Percentiles rank a stretch among this genome's conserved stretches.
Evolutionary conservation across 2,113 vertebrate species (phyloP).

Genomic region (Indicator indicator): DNA sequence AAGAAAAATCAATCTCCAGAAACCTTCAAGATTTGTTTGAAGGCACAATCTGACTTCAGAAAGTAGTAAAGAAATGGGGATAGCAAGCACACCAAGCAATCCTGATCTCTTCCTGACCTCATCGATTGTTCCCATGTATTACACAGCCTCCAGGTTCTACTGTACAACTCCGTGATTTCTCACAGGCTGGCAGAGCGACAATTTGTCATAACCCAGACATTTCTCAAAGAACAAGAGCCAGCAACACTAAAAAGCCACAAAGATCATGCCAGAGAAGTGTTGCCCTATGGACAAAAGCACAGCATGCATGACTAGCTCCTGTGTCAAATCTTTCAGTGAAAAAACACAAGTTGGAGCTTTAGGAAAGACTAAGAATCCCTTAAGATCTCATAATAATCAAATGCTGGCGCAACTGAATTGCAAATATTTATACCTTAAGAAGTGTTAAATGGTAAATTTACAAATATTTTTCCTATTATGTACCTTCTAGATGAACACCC

Average conservation of each 20-base stretch:
- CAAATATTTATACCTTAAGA: not conserved
- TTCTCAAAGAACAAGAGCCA: not conserved
- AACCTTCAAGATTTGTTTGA: not conserved
- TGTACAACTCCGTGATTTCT: not conserved
- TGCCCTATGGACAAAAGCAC: not conserved
- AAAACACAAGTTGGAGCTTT: not conserved
- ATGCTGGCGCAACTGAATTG: not conserved
- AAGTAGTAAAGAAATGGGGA: not conserved
- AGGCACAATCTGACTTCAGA: not conserved
- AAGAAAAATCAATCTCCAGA: not conserved
- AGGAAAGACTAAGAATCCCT: not conserved
- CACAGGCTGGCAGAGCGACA: not conserved
- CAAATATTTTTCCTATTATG: not conserved
- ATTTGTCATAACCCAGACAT: not conserved
- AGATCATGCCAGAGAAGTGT: not conserved
- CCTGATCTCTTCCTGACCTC: not conserved
- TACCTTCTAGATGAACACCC: not conserved
- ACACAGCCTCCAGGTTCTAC: not conserved
- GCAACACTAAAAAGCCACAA: not conserved
- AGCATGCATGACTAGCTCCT: not conserved
- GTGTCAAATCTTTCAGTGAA: not conserved
- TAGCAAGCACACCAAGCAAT: accelerated
- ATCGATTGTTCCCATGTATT: not conserved
- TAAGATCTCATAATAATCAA: not conserved
- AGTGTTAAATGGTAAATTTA: not conserved